Percentiles rank a stretch among this genome's conserved stretches.
Conservation (phyloP, 2,888 invertebrate species). For the Caenorhabditis doughertyi region DNA sequence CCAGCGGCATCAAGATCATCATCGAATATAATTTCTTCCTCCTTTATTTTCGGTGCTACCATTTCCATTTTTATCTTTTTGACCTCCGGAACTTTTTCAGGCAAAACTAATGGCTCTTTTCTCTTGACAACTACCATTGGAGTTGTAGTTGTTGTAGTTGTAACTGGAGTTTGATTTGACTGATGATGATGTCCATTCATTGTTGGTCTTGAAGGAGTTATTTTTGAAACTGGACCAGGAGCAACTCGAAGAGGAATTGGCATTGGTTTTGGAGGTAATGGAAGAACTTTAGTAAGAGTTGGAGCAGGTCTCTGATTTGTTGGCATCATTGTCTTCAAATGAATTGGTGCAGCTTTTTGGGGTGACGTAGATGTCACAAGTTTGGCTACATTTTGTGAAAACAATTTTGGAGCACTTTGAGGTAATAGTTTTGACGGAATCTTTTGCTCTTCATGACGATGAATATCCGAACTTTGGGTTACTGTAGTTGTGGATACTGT, state of each 20-base stretch:
- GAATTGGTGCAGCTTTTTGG: background rate
- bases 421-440: background rate
- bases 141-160: background rate
- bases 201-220: background rate
- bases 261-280: background rate
- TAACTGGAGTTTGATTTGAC: no score
- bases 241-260: conserved; percentile 8
- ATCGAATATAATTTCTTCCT: background rate
- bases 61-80: background rate
- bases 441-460: background rate
- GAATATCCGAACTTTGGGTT: background rate
- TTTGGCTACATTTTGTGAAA: background rate
- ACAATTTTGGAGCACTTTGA: background rate
- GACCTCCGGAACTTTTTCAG: background rate
- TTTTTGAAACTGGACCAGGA: background rate
- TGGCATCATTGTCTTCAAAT: background rate
- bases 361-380: background rate
- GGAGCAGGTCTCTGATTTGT: background rate
- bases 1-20: background rate
- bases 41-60: background rate
- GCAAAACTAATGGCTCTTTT: background rate
- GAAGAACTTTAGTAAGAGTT: background rate
- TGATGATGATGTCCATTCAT: background rate
- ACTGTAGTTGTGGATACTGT: background rate
- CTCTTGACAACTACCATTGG: conserved; percentile 2